Conservation (phyloP, 2,888 invertebrate genomes). For the Lottia gigantea region DNA sequence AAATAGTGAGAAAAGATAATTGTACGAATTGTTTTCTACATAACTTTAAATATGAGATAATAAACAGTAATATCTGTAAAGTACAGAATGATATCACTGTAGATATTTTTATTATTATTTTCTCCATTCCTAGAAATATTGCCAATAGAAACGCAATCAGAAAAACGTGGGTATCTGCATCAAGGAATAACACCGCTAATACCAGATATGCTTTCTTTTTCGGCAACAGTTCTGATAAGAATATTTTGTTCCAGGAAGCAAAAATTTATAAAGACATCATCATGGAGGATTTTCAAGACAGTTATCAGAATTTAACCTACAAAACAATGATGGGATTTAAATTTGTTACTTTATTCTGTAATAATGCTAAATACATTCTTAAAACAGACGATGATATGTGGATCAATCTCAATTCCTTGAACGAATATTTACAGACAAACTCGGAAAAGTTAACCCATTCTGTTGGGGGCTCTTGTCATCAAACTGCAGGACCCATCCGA, state of each 20-base stretch:
- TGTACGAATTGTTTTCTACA: conserved; percentile 1
- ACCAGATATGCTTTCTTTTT: conserved; percentile 22
- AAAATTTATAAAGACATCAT: conserved; percentile 15
- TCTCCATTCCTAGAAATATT: not conserved
- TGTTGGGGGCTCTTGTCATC: not conserved
- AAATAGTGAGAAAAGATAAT: not conserved
- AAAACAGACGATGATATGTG: conserved; percentile 30
- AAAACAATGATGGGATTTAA: conserved; percentile 25
- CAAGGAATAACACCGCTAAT: conserved; percentile 14
- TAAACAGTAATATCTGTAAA: conserved; percentile 7
- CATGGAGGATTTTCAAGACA: conserved; percentile 18
- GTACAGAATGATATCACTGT: not conserved
- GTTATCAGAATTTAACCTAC: conserved; percentile 20
- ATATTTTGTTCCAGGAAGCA: too few relatives aligned
- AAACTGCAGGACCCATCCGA: conserved; percentile 34
- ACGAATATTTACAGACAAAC: not conserved
- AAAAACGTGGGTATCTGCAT: conserved; percentile 9
- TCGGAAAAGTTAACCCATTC: not conserved
- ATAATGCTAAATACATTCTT: conserved; percentile 18
- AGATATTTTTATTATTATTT: conserved; percentile 16
- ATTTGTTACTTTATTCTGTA: conserved; percentile 17
- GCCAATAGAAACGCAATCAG: conserved; percentile 16
- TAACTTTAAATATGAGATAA: not conserved
- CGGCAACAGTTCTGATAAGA: not conserved
- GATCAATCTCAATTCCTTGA: conserved; percentile 6